A percentile compares a stretch with the other conserved stretches of the same genome.
phyloP scores from a whole-genome alignment of 2,888 invertebrate species.

The Tipula lateralis region DNA sequence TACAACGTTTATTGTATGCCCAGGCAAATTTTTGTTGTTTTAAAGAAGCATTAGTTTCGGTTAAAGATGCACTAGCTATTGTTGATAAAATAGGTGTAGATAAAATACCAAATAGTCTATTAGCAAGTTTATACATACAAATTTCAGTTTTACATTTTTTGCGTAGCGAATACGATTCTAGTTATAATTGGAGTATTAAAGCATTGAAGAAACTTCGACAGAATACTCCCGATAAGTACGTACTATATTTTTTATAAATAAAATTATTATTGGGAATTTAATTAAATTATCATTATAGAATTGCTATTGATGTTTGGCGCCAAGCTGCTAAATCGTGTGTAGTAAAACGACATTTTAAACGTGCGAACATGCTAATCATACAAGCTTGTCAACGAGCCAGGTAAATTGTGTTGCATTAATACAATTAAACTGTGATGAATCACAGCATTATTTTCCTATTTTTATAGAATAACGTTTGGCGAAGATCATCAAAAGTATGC shows the following conservation, averaged over 20 bases:
- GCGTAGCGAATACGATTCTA: conserved; percentile 80
- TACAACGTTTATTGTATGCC: conserved; percentile 81
- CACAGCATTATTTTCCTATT: not conserved
- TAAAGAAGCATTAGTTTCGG: conserved; percentile 68
- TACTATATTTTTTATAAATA: conserved; percentile 30
- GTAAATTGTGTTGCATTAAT: conserved; percentile 36
- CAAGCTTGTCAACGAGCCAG: conserved; percentile 64
- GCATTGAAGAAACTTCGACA: conserved; percentile 65
- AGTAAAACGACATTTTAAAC: conserved; percentile 76
- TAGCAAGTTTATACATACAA: conserved; percentile 74
- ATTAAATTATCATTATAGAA: conserved; percentile 52
- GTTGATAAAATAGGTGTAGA: conserved; percentile 50
- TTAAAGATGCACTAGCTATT: conserved; percentile 54
- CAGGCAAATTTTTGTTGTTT: conserved; percentile 79
- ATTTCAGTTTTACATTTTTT: conserved; percentile 78
- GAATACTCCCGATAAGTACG: conserved; percentile 58
- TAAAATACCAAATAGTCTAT: conserved; percentile 50
- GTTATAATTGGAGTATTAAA: conserved; percentile 70
- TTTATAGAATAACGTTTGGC: conserved; percentile 51
- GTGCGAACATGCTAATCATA: conserved; percentile 75
- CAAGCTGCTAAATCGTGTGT: conserved; percentile 87
- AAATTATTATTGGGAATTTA: not conserved
- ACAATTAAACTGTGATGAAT: not conserved
- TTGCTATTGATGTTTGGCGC: conserved; percentile 74
- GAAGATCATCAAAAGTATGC: conserved; percentile 75